Evolutionary conservation across 1,140 invertebrate genomes (phyloP).

Genomic region (Pinna nobilis): DNA sequence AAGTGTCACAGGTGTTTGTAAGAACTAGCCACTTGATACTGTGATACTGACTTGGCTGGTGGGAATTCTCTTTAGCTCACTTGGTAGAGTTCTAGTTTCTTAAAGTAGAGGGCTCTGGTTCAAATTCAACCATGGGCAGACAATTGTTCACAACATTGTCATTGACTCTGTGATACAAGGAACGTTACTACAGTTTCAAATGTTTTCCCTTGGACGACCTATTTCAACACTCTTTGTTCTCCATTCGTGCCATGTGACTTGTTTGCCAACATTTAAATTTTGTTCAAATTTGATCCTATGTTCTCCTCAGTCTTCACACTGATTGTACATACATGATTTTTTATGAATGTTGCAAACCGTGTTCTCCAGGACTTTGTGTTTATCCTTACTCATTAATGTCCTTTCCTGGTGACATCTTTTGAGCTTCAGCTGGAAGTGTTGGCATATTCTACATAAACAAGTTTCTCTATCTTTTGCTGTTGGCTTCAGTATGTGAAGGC

Average conservation of each 20-base stretch:
- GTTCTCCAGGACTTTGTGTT: neutral
- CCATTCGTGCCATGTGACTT: slow-evolving; percentile 16
- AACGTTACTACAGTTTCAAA: neutral
- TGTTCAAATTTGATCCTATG: neutral
- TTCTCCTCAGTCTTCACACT: slow-evolving; percentile 7
- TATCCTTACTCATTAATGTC: neutral
- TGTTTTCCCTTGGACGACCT: neutral
- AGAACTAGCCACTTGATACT: too few species aligned
- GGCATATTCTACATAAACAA: slow-evolving; percentile 33
- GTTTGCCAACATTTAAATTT: neutral
- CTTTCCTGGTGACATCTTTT: slow-evolving; percentile 6
- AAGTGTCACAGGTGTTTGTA: too few species aligned
- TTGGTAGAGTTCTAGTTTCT: too few species aligned
- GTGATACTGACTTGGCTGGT: too few species aligned
- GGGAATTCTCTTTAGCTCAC: too few species aligned
- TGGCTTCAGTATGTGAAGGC: slow-evolving; percentile 15
- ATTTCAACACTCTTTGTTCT: slow-evolving; percentile 13
- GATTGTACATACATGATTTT: slow-evolving; percentile 25
- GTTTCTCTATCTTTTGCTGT: slow-evolving; percentile 38
- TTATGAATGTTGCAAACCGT: slow-evolving; percentile 12
- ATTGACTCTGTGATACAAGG: too few species aligned
- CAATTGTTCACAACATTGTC: too few species aligned
- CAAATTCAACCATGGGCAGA: too few species aligned
- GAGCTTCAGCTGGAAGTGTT: slow-evolving; percentile 19
- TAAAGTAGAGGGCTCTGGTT: too few species aligned